phyloP scores from a whole-genome alignment of 1,140 invertebrate genomes.

The Monochamus saltuarius region DNA sequence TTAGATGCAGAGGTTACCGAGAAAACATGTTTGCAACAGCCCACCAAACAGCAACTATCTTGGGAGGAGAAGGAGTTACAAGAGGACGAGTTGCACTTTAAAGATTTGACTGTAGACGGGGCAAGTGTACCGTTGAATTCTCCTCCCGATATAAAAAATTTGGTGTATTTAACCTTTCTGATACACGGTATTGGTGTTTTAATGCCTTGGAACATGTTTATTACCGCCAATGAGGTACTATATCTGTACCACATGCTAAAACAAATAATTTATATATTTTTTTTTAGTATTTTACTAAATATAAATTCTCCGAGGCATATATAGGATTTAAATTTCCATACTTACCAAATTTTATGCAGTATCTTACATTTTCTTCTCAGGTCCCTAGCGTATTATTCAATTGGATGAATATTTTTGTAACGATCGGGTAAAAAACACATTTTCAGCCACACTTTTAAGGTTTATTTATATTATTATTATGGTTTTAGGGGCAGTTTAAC shows the following conservation, averaged over 20 bases:
- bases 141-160: conserved; percentile 75
- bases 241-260: no score
- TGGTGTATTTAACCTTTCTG: conserved; percentile 89
- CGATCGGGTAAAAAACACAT: conserved; percentile 67
- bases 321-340: conserved; percentile 63
- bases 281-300: conserved; percentile 84
- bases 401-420: conserved; percentile 92
- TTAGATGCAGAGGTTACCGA: conserved; percentile 34
- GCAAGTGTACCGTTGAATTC: conserved; percentile 70
- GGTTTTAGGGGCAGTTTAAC: conserved; percentile 80
- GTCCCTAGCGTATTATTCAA: conserved; percentile 95
- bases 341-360: conserved; percentile 74
- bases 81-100: conserved; percentile 83
- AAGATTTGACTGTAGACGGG: conserved; percentile 73
- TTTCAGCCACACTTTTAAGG: no score
- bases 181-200: conserved; percentile 95
- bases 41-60: conserved; percentile 78
- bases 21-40: conserved; percentile 62
- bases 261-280: no score
- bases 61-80: conserved; percentile 83
- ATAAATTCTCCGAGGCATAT: conserved; percentile 75
- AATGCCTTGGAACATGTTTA: conserved; percentile 99
- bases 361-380: conserved; percentile 84
- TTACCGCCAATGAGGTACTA: conserved; percentile 85
- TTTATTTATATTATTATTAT: no score